A percentile compares a stretch with the other conserved stretches of the same genome.
Evolutionary conservation across 2,888 invertebrate species (phyloP).

Genomic region (Oscheius sp.): DNA sequence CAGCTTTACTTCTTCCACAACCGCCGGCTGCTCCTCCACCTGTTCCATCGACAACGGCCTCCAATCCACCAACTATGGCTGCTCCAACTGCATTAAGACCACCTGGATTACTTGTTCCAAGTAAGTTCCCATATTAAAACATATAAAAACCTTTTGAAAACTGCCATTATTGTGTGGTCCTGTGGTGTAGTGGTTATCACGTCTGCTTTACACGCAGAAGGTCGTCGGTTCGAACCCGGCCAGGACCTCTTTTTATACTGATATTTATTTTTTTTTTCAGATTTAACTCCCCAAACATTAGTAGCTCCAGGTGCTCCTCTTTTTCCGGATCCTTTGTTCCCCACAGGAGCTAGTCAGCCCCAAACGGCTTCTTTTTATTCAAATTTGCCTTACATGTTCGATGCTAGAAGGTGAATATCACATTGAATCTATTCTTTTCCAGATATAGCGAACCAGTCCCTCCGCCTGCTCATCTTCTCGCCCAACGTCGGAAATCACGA

Average conservation of each 20-base stretch:
- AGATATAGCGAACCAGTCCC: conserved; percentile 36
- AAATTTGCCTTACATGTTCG: conserved; percentile 34
- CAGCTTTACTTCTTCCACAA: conserved; percentile 37
- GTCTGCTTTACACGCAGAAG: conserved; percentile 68
- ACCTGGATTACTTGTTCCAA: conserved; percentile 11
- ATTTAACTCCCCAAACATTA: conserved; percentile 13
- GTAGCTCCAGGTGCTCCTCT: conserved; percentile 31
- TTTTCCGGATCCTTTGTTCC: conserved; percentile 36
- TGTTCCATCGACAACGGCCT: background rate
- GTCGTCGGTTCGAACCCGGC: conserved; percentile 64
- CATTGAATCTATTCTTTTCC: background rate
- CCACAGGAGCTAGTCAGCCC: conserved; percentile 18
- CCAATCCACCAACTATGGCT: conserved; percentile 1
- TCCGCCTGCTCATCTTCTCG: conserved; percentile 33
- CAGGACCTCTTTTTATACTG: background rate
- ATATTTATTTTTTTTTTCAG: conserved; percentile 1
- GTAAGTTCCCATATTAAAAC: background rate
- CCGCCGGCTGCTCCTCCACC: conserved; percentile 17
- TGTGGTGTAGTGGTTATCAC: conserved; percentile 64
- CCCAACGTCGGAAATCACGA: conserved; percentile 34
- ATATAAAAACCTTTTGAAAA: too few species aligned
- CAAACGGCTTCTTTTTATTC: conserved; percentile 22
- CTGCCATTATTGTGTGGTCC: too few species aligned
- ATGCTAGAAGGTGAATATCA: conserved; percentile 28
- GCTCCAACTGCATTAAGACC: conserved; percentile 34